A percentile compares a stretch with the other conserved stretches of the same genome.
phyloP scores from a whole-genome alignment of 2,888 invertebrate species.

The Eupelmus urozonus region DNA sequence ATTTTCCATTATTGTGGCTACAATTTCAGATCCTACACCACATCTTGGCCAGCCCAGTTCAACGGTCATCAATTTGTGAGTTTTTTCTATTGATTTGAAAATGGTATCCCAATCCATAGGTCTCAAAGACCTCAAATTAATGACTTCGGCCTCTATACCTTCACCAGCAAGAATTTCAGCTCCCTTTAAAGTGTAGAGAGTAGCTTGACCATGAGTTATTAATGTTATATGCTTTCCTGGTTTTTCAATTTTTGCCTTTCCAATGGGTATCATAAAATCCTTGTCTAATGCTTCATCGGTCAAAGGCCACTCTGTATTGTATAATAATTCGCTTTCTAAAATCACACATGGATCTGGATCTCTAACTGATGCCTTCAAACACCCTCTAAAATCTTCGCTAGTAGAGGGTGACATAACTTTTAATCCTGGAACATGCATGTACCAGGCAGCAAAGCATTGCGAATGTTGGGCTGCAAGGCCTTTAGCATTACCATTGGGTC shows the following conservation, averaged over 20 bases:
- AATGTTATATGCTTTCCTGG: slow-evolving; percentile 65
- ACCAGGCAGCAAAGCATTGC: slow-evolving; percentile 84
- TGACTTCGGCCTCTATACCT: slow-evolving; percentile 80
- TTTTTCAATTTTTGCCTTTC: slow-evolving; percentile 66
- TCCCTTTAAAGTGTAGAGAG: slow-evolving; percentile 61
- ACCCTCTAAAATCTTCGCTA: slow-evolving; percentile 81
- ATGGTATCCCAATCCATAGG: slow-evolving; percentile 78
- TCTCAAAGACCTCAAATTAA: slow-evolving; percentile 81
- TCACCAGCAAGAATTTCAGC: slow-evolving; percentile 63
- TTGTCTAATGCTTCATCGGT: slow-evolving; percentile 64
- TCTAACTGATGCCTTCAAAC: slow-evolving; percentile 82
- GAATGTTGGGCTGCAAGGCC: slow-evolving; percentile 84
- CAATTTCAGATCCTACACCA: slow-evolving; percentile 76
- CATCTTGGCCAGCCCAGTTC: slow-evolving; percentile 84
- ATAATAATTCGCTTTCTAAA: slow-evolving; percentile 83
- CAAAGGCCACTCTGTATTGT: slow-evolving; percentile 79
- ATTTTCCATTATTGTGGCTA: slow-evolving; percentile 66
- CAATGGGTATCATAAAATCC: slow-evolving; percentile 65
- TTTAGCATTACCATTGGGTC: slow-evolving; percentile 82
- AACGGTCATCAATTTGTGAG: slow-evolving; percentile 82
- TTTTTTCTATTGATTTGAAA: slow-evolving; percentile 81
- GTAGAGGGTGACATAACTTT: slow-evolving; percentile 81
- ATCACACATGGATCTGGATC: slow-evolving; percentile 83
- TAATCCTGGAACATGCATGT: slow-evolving; percentile 82
- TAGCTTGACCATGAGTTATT: slow-evolving; percentile 62